Percentiles rank a stretch among this genome's conserved stretches.
Evolutionary conservation across 2,888 invertebrate genomes (phyloP).

Genomic region (Pseudococcus viburni): DNA sequence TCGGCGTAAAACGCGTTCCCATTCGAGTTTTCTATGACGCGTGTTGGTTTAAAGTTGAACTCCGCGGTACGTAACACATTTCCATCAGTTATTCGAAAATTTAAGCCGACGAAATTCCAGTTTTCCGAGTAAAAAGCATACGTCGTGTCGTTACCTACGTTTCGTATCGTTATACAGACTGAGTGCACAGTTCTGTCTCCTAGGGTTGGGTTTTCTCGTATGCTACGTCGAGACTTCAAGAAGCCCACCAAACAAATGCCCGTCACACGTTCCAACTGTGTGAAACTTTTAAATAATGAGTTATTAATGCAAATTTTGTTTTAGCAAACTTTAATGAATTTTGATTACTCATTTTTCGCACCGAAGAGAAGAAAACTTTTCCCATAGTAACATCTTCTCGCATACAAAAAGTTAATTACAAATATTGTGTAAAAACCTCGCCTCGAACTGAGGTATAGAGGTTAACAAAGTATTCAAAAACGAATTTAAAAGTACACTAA

Average conservation of each 20-base stretch:
- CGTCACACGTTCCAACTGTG: slow-evolving; percentile 33
- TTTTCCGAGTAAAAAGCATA: background rate
- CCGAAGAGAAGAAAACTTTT: slow-evolving; percentile 20
- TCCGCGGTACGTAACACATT: background rate
- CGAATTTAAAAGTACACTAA: slow-evolving; percentile 27
- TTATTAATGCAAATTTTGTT: slow-evolving; percentile 48
- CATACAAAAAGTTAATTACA: slow-evolving; percentile 24
- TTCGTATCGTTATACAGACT: too few species aligned
- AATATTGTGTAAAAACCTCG: slow-evolving; percentile 24
- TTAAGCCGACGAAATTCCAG: background rate
- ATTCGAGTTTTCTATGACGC: too few species aligned
- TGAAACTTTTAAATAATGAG: slow-evolving; percentile 36
- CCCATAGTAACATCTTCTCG: slow-evolving; percentile 1
- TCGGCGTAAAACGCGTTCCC: too few species aligned
- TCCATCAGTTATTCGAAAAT: background rate
- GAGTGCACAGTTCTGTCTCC: too few species aligned
- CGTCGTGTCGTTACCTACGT: background rate
- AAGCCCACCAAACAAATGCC: slow-evolving; percentile 20
- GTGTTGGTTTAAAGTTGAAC: background rate
- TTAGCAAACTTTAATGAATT: slow-evolving; percentile 43
- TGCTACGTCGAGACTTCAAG: background rate
- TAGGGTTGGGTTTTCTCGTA: too few species aligned
- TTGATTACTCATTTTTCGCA: slow-evolving; percentile 47
- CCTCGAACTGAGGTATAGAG: background rate
- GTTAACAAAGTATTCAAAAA: slow-evolving; percentile 33